Evolutionary conservation across 2,113 vertebrate species (phyloP), one percentile per base, ranked within the genome.

Genomic region (Campylorhamphus procurvoides): DNA sequence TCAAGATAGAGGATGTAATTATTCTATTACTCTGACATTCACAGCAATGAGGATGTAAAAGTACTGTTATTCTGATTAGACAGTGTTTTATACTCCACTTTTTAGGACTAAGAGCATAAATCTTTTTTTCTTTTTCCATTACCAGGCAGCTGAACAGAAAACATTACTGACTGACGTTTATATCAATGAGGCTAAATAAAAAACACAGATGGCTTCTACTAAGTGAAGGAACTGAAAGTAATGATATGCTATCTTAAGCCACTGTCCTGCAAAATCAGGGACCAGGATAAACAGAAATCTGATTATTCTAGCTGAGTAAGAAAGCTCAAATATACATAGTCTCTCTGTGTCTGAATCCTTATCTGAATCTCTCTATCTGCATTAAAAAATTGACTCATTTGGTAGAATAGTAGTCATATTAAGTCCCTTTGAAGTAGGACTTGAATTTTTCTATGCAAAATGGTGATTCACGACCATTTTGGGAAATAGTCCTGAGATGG

Each of bases 121-220:
- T 28, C 1, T 33, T 58, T 84, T 35, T 59, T 78, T 10, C 5
- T 49, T 87, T 93, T 93, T 55, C 47, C 27, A 49, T 75, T 68
- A 83, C 35, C 44, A 69, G 27, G 55, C 47, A 82, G 29, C 50
- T 85, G 78, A 89, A 86, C 28, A 78, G 72, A 88, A 81, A 91
- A 80, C 52, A 37, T 56, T 94, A 78, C 75, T 88, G 74, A 58
- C 74, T 89, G 88, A 92, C 39, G 44, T 81, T 90, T 93, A 49
- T 71, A 89, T 93, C 94, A 97, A 95, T 87, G 74, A 96, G 94
- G 93, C 84, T 94, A 96, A 96, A 96, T 95, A 96, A 88, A 96
- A 96, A 94, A 78, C 92, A 93, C 96, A 97, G 95, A 97, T 97
- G 95, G 90, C 79, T 97, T 93, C 92, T 89, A 80, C 89, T 93